phyloP scores from a whole-genome alignment of 2,888 invertebrate species.

The Lobophora halterata region DNA sequence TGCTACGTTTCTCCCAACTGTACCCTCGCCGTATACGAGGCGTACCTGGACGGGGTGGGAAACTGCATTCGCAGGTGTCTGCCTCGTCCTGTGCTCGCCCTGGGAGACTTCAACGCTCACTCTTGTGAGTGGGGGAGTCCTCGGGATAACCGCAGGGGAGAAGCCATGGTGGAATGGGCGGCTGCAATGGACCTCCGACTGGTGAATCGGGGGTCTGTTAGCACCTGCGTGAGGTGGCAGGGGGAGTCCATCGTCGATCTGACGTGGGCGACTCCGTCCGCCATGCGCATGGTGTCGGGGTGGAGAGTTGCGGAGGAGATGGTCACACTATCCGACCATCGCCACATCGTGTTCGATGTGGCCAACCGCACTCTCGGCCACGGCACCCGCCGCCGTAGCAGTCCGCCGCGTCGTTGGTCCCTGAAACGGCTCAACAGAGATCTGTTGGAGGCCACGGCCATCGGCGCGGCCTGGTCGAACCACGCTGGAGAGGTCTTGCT shows the following conservation, averaged over 20 bases:
- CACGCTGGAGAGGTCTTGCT: no score
- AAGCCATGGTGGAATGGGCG: not conserved
- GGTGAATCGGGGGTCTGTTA: slow-evolving; percentile 8
- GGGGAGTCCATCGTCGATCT: slow-evolving; percentile 14
- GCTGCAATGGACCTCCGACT: slow-evolving; percentile 6
- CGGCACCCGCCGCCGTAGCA: not conserved
- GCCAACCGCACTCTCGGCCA: not conserved
- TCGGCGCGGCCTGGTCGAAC: not conserved
- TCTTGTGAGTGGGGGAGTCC: no score
- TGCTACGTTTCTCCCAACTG: not conserved
- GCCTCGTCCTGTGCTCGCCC: no score
- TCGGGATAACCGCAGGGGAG: slow-evolving; percentile 1
- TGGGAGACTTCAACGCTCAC: no score
- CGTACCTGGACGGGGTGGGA: no score
- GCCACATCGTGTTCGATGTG: slow-evolving; percentile 1
- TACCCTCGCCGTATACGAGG: not conserved
- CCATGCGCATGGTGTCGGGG: no score
- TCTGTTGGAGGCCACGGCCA: slow-evolving; percentile 1
- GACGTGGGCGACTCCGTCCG: no score
- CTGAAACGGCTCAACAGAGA: slow-evolving; percentile 3
- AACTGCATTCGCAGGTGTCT: no score
- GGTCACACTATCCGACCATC: slow-evolving; percentile 3
- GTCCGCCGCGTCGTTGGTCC: not conserved
- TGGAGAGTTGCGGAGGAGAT: no score
- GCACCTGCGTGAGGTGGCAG: slow-evolving; percentile 14